A percentile compares a stretch with the other conserved stretches of the same genome.
Conservation (phyloP, 2,797 vertebrate species). For the Buphagus erythrorhynchus region DNA sequence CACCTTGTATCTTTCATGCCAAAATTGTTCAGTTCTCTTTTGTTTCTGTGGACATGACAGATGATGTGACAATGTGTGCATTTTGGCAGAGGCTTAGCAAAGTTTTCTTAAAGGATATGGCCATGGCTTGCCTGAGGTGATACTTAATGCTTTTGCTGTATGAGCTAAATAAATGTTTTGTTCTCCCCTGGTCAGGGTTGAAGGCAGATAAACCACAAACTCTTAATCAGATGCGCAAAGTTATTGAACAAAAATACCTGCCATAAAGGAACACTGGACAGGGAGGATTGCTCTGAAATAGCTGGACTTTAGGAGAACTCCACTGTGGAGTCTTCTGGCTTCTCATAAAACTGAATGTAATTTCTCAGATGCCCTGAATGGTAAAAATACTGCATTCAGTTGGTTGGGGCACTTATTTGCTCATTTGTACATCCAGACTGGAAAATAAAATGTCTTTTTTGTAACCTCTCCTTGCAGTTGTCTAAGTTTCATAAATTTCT, state of each 20-base stretch:
- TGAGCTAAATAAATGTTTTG: neutral
- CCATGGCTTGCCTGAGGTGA: neutral
- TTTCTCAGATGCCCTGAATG: neutral
- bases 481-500: neutral
- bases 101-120: neutral
- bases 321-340: neutral
- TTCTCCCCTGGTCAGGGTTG: rapidly evolving
- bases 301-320: neutral
- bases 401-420: neutral
- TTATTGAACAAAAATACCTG: neutral
- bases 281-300: neutral
- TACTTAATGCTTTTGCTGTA: neutral
- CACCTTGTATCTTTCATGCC: neutral
- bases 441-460: neutral
- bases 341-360: neutral
- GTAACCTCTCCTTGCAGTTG: neutral
- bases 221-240: neutral
- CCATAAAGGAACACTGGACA: neutral
- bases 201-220: neutral
- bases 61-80: neutral
- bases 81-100: neutral
- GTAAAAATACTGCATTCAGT: neutral
- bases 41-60: neutral
- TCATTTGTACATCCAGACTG: neutral
- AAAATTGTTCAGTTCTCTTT: neutral